Conservation (phyloP, 2,888 invertebrate genomes). For the Zhengitettix transpicula region DNA sequence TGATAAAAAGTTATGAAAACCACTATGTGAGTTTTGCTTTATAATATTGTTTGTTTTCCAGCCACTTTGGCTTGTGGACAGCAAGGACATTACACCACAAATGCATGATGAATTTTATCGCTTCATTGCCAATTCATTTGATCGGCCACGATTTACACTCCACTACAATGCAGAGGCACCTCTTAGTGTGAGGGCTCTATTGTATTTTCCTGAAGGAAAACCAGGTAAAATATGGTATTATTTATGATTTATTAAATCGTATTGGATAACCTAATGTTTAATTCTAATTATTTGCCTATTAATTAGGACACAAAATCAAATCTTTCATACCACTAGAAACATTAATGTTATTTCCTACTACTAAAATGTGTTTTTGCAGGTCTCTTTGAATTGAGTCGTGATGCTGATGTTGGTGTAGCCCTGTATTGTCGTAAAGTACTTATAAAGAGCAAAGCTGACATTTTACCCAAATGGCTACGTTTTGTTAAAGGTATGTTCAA, state of each 20-base stretch:
- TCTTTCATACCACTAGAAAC: not conserved
- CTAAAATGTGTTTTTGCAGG: constrained; percentile 27
- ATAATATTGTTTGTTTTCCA: constrained; percentile 24
- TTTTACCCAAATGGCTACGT: constrained; percentile 86
- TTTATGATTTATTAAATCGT: no score
- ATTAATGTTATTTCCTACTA: not conserved
- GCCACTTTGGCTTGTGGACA: constrained; percentile 86
- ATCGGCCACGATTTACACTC: constrained; percentile 72
- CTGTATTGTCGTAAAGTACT: constrained; percentile 85
- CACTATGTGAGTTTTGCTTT: no score
- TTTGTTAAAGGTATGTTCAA: constrained; percentile 64
- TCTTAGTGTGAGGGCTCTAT: constrained; percentile 70
- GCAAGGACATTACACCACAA: constrained; percentile 67
- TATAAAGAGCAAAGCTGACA: constrained; percentile 78
- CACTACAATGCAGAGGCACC: constrained; percentile 92
- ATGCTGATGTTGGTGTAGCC: constrained; percentile 69
- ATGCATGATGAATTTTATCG: constrained; percentile 89
- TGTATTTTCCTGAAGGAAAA: constrained; percentile 89
- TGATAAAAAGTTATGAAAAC: no score
- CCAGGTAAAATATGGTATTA: constrained; percentile 31
- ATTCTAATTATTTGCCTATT: no score
- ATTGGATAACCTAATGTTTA: no score
- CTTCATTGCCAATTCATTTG: constrained; percentile 69
- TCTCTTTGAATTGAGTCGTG: constrained; percentile 76
- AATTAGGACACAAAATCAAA: no score